Percentiles rank a stretch among this genome's conserved stretches.
These are phyloP conservation scores for Argynnis bischoffii DNA, from an alignment of 2,888 invertebrate genomes.

Conservation along the genomic window DNA sequence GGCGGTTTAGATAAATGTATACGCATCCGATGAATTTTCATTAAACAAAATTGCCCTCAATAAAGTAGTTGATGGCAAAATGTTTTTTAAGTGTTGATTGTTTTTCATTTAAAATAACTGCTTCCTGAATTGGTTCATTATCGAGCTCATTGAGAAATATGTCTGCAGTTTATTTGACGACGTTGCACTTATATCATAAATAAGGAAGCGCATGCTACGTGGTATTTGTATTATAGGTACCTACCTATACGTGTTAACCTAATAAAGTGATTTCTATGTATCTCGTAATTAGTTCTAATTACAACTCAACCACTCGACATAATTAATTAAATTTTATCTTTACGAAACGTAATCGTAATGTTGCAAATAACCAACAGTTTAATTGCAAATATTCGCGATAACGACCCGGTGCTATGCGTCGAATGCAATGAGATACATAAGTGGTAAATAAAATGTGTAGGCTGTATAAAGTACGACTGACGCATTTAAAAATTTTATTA, in stretches of 20 bases:
- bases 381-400: slow-evolving; percentile 34
- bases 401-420: slow-evolving; percentile 26
- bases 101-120: slow-evolving; percentile 6
- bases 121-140: not conserved
- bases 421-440: slow-evolving; percentile 29
- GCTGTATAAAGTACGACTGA: slow-evolving; percentile 11
- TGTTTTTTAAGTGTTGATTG: slow-evolving; percentile 2
- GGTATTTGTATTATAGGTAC: not conserved
- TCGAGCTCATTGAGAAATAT: not conserved
- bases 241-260: slow-evolving; percentile 6
- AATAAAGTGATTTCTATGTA: slow-evolving; percentile 34
- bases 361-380: slow-evolving; percentile 22
- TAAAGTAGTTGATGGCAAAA: slow-evolving; percentile 12
- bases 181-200: not conserved
- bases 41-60: slow-evolving; percentile 10
- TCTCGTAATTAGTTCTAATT: slow-evolving; percentile 29
- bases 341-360: slow-evolving; percentile 22
- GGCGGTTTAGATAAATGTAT: slow-evolving; percentile 8
- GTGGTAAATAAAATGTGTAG: slow-evolving; percentile 30
- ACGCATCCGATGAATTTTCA: slow-evolving; percentile 12
- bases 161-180: not conserved
- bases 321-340: slow-evolving; percentile 36
- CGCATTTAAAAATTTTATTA: slow-evolving; percentile 18
- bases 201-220: too few relatives aligned
- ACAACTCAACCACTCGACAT: slow-evolving; percentile 13